Percentiles rank a stretch among this genome's conserved stretches.
phyloP scores from a whole-genome alignment of 1,140 invertebrate species.

The Oscheius sp. region DNA sequence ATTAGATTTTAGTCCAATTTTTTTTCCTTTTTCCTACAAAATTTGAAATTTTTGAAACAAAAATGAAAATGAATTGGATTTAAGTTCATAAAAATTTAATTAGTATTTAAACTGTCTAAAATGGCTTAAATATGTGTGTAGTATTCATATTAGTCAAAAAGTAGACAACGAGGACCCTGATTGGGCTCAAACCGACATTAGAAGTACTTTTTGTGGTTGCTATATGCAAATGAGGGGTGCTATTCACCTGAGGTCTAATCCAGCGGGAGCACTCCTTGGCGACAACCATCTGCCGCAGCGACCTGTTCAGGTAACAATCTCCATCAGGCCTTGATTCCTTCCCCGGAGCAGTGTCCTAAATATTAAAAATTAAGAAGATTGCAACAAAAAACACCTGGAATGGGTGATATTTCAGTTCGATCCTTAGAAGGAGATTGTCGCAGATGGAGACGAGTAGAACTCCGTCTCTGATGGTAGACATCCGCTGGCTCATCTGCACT shows the following conservation, averaged over 20 bases:
- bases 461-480: slow-evolving; percentile 8
- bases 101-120: no score
- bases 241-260: slow-evolving; percentile 14
- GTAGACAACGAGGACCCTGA: no score
- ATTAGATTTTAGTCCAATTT: no score
- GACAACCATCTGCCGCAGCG: slow-evolving; percentile 12
- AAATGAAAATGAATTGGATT: no score
- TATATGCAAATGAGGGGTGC: no score
- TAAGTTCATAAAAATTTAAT: no score
- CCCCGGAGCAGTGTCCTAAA: not conserved
- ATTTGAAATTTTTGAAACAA: no score
- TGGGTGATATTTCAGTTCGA: slow-evolving; percentile 31
- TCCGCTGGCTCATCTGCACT: not conserved
- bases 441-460: not conserved
- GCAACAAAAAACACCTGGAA: slow-evolving; percentile 8
- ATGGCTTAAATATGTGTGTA: no score
- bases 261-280: slow-evolving; percentile 17
- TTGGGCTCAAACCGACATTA: no score
- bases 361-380: not conserved
- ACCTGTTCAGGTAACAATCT: slow-evolving; percentile 16
- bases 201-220: not conserved
- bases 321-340: not conserved
- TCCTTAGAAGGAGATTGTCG: slow-evolving; percentile 16
- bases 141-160: no score
- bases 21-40: no score